These are phyloP conservation scores for Vidua macroura DNA, from an alignment of 2,113 vertebrate species.

Conservation along the genomic window DNA sequence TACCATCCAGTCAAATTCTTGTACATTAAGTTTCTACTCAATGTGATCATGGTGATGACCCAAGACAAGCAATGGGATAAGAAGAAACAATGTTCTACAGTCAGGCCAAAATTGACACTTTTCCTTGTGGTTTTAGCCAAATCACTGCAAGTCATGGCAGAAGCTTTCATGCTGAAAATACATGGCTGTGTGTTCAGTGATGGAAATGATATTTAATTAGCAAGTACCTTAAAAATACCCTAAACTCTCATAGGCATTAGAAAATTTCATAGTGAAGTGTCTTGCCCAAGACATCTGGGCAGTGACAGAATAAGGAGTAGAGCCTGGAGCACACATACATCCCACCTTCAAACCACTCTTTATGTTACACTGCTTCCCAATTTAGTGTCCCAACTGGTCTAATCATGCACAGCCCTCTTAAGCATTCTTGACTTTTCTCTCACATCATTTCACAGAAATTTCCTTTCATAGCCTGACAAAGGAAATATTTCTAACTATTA, in stretches of 20 bases:
- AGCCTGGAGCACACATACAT: neutral
- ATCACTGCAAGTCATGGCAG: neutral
- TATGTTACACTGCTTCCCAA: neutral
- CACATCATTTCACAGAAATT: accelerated
- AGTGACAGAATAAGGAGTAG: neutral
- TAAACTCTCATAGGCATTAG: neutral
- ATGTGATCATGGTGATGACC: neutral
- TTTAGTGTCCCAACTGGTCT: neutral
- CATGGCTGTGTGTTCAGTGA: neutral
- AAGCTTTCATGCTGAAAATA: neutral
- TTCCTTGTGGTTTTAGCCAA: neutral
- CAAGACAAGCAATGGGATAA: neutral
- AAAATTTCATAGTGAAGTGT: neutral
- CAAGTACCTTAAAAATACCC: neutral
- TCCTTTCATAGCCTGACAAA: accelerated
- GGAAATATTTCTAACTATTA: neutral
- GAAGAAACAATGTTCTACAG: neutral
- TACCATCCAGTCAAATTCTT: neutral
- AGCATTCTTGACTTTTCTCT: neutral
- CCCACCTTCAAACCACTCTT: neutral
- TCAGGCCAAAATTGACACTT: neutral
- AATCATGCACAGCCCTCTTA: neutral
- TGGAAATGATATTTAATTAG: neutral
- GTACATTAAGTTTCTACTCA: neutral
- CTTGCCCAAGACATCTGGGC: neutral